phyloP scores from a whole-genome alignment of 2,888 invertebrate genomes.

The Agelastica alni region DNA sequence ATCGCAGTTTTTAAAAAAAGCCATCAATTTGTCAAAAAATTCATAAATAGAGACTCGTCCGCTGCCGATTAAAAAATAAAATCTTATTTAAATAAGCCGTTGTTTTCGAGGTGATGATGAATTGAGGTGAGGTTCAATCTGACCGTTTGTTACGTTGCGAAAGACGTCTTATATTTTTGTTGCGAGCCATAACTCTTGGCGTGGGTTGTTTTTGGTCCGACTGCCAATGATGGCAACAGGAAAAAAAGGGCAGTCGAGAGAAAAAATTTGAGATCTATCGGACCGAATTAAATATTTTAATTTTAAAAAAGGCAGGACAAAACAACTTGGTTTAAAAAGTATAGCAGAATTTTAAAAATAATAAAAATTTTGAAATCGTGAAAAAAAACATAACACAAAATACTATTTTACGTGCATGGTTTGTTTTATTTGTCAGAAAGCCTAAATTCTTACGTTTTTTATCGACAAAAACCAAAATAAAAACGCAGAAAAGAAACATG shows the following conservation, averaged over 20 bases:
- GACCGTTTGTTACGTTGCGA: constrained; percentile 43
- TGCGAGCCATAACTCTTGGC: constrained; percentile 27
- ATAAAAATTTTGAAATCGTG: too few species aligned
- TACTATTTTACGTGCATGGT: too few species aligned
- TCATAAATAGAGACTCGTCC: constrained; percentile 13
- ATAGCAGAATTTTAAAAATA: too few species aligned
- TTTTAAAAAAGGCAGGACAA: too few species aligned
- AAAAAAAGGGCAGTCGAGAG: constrained; percentile 18
- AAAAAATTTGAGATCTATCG: constrained; percentile 7
- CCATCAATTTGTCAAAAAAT: constrained; percentile 26
- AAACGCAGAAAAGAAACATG: too few species aligned
- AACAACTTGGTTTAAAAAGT: too few species aligned
- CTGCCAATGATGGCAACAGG: constrained; percentile 24
- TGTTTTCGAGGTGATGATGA: constrained; percentile 45
- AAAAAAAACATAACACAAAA: too few species aligned
- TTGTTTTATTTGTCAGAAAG: too few species aligned
- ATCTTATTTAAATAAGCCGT: constrained; percentile 45
- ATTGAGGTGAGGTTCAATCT: constrained; percentile 47
- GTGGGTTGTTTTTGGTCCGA: constrained; percentile 20
- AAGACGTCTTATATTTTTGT: constrained; percentile 33
- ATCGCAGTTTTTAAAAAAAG: constrained; percentile 8
- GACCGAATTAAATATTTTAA: constrained; percentile 10
- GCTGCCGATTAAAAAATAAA: constrained; percentile 32
- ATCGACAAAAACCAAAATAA: too few species aligned
- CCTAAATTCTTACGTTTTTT: too few species aligned